Conservation (phyloP, 2,113 vertebrate species). For the Rhizomys pruinosus region DNA sequence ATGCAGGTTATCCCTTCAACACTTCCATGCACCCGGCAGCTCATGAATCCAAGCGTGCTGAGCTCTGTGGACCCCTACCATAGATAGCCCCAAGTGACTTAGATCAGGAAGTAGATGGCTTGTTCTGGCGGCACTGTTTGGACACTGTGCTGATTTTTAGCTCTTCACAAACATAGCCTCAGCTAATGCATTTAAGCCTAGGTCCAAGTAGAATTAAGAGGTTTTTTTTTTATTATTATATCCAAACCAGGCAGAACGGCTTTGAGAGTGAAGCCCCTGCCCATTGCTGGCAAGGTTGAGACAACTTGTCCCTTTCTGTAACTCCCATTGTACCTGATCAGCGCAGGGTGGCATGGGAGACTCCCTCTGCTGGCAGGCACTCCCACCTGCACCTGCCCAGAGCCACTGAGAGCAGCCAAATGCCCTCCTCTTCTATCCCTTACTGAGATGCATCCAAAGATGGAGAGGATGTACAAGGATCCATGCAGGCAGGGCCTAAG, state of each 20-base stretch:
- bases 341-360: not conserved
- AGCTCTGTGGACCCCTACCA: not conserved
- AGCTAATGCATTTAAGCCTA: not conserved
- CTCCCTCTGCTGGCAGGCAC: not conserved
- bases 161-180: not conserved
- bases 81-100: not conserved
- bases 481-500: not conserved
- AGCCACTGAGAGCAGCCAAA: fast-evolving
- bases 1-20: not conserved
- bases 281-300: not conserved
- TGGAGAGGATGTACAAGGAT: not conserved
- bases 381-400: too few species aligned
- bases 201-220: slow-evolving; percentile 42
- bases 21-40: not conserved
- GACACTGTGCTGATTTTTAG: not conserved
- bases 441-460: not conserved
- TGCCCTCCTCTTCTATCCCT: not conserved
- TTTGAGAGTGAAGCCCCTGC: not conserved
- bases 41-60: not conserved
- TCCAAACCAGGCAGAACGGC: not conserved
- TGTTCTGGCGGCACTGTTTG: not conserved
- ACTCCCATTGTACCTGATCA: not conserved
- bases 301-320: not conserved
- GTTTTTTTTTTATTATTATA: not conserved
- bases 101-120: not conserved